Evolutionary conservation across 2,797 vertebrate genomes (phyloP), one percentile per base, ranked within the genome.

Genomic region (Thalassophryne amazonica): DNA sequence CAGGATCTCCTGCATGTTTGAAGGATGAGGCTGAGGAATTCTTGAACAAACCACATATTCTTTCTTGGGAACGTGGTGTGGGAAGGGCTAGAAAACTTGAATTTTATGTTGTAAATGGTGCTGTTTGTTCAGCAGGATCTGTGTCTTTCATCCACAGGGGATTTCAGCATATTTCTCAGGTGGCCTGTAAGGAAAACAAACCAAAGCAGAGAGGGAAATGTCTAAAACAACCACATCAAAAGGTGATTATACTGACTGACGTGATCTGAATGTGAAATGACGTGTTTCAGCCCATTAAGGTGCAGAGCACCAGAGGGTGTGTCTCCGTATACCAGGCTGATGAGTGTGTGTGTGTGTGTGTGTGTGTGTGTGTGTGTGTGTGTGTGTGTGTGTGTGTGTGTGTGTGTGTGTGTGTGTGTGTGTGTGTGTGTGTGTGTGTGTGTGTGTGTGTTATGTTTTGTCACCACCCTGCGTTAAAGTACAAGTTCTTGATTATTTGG

Each of bases 1-100:
- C 89, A 69, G 81, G 89, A 72, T 74, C 1, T 19, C 46, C 83
- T 10, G 24, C 86, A 85, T 91, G 56, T 62, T 68, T 87, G 4
- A 73, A 68, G 46, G 66, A 69, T 86, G 78, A 88, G 43, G 61
- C 55, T 32, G 25, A 67, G 63, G 74, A 83, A 87, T 88, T 57
- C 40, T 29, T 53, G 12, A n/a, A 46, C 60, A 58, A 17, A 57
- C 12, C 27, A 59, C 19, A 32, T 72, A 36, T 47, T 62, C 23
- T 41, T 59, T 4, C 25, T 27, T 38, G 53, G 60, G 47, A 52
- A 31, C 48, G 17, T 10, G 3, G 19, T 8, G 14, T 55, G 48
- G 34, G 35, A 65, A 58, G 16, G 33, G n/a, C n/a, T 7, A 5
- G 52, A 12, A 13, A 31, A 14, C 32, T 22, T 7, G 7, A 17